A percentile compares a stretch with the other conserved stretches of the same genome.
Evolutionary conservation across 2,113 vertebrate species (phyloP).

Genomic region (Rostratula benghalensis): DNA sequence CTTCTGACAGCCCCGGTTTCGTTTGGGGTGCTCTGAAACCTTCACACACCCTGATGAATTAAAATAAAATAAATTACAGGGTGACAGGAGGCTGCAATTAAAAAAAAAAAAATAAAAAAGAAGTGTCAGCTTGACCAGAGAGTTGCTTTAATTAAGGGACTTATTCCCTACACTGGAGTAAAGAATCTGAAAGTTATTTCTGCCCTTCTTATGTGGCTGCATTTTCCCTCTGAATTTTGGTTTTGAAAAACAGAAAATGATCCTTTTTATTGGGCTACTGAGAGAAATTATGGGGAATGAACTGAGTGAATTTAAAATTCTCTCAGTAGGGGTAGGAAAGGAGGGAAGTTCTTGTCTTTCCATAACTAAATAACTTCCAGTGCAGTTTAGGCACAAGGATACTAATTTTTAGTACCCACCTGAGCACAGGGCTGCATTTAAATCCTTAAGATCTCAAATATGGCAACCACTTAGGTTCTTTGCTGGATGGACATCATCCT

Average conservation of each 20-base stretch:
- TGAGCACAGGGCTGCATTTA: neutral
- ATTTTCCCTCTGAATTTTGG: conserved; percentile 5
- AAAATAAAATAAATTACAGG: conserved; percentile 28
- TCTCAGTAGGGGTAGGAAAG: neutral
- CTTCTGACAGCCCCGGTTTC: conserved; percentile 34
- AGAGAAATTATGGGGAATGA: conserved; percentile 44
- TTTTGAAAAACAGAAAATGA: neutral
- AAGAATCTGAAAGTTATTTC: neutral
- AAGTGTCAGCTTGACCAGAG: conserved; percentile 14
- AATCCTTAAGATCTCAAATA: neutral
- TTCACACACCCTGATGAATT: neutral
- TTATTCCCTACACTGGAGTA: neutral
- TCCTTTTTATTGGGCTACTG: conserved; percentile 24
- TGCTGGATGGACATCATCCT: neutral
- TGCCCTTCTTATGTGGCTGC: neutral
- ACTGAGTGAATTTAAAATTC: conserved; percentile 10
- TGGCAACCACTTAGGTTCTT: neutral
- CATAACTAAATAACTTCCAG: neutral
- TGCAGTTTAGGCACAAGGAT: neutral
- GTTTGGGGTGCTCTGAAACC: conserved; percentile 52
- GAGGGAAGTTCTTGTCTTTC: neutral
- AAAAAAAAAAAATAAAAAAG: neutral
- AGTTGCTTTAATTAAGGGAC: conserved; percentile 26
- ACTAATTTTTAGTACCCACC: neutral
- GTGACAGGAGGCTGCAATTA: conserved; percentile 22